phyloP scores from a whole-genome alignment of 2,797 vertebrate species.

The Paedocypris micromegethes region DNA sequence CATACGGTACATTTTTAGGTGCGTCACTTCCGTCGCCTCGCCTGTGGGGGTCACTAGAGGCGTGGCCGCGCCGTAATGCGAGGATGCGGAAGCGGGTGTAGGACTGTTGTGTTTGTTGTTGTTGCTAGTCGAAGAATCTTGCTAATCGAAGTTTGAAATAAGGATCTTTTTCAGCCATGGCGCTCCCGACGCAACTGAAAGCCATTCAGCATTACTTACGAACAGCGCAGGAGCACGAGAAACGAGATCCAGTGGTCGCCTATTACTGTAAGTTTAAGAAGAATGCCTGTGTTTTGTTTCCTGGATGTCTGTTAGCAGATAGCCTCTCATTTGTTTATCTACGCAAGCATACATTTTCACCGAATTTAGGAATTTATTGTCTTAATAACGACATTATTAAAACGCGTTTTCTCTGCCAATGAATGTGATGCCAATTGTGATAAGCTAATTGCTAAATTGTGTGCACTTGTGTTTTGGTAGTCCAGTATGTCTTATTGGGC shows the following conservation, averaged over 20 bases:
- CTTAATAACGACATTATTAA: too few relatives aligned
- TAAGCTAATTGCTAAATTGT: too few relatives aligned
- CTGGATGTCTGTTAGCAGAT: neutral
- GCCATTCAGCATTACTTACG: slow-evolving; percentile 85
- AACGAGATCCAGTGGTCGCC: slow-evolving; percentile 85
- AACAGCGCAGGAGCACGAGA: slow-evolving; percentile 91
- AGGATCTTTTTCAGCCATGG: slow-evolving; percentile 60
- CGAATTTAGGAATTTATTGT: too few relatives aligned
- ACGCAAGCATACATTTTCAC: too few relatives aligned
- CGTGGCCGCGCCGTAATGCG: neutral
- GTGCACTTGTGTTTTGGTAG: too few relatives aligned
- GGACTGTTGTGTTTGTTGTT: slow-evolving; percentile 31
- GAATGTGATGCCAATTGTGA: too few relatives aligned
- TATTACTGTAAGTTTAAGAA: slow-evolving; percentile 88
- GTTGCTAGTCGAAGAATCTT: slow-evolving; percentile 10
- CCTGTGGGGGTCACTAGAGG: slow-evolving; percentile 20
- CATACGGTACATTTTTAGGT: too few relatives aligned
- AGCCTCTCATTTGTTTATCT: neutral
- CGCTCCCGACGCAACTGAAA: slow-evolving; percentile 77
- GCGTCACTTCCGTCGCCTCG: neutral
- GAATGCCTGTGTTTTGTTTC: slow-evolving; percentile 2
- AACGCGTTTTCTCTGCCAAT: too few relatives aligned
- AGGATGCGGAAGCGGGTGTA: slow-evolving; percentile 23
- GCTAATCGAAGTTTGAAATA: slow-evolving; percentile 19
- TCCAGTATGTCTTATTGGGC: too few relatives aligned